phyloP scores from a whole-genome alignment of 2,888 invertebrate species.

The Neoaliturus tenellus region DNA sequence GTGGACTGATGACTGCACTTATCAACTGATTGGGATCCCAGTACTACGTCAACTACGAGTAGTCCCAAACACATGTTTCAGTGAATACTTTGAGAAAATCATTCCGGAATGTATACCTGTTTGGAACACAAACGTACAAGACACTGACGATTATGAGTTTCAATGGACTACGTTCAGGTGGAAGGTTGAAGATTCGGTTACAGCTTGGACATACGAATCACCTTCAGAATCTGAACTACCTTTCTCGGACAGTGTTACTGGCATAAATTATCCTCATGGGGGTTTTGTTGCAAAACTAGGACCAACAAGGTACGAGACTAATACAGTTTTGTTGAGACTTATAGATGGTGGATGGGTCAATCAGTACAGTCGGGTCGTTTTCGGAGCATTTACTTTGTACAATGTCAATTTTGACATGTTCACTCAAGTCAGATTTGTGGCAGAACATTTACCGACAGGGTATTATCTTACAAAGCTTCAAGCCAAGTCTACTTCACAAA shows the following conservation, averaged over 20 bases:
- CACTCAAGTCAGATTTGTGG: background rate
- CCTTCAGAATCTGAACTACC: background rate
- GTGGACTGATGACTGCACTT: background rate
- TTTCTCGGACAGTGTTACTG: background rate
- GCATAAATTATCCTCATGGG: background rate
- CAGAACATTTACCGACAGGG: constrained; percentile 5
- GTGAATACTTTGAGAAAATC: background rate
- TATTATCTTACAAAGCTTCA: background rate
- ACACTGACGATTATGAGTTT: background rate
- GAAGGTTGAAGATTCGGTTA: background rate
- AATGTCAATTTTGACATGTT: background rate
- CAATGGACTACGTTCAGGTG: background rate
- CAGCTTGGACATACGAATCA: background rate
- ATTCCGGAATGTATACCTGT: background rate
- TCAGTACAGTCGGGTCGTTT: background rate
- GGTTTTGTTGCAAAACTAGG: background rate
- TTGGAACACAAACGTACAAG: background rate
- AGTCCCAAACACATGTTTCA: background rate
- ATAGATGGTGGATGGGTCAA: background rate
- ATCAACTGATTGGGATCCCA: background rate
- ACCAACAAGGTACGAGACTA: background rate
- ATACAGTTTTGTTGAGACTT: background rate
- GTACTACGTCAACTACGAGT: background rate
- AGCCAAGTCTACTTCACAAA: background rate
- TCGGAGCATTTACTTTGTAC: background rate